Conservation (phyloP, 2,113 vertebrate species). For the Columba livia region DNA sequence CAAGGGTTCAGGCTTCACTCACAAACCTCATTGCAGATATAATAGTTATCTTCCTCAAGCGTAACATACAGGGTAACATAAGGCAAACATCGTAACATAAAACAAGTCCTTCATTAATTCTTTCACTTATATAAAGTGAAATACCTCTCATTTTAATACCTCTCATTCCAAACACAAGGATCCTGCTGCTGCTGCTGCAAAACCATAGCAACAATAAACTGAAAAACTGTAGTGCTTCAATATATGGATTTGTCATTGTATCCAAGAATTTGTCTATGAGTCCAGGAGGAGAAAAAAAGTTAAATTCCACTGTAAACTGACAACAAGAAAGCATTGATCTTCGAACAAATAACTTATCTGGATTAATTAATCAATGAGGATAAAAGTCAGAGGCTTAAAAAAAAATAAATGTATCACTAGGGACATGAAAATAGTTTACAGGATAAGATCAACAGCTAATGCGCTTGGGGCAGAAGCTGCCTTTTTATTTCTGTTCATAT, state of each 20-base stretch:
- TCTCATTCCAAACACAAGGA: background rate
- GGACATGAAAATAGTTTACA: background rate
- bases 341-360: background rate
- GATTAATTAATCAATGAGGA: constrained; percentile 24
- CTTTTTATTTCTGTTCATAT: constrained; percentile 15
- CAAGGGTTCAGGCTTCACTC: background rate
- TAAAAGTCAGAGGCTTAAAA: background rate
- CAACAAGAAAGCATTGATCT: background rate
- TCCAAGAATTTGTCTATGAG: background rate
- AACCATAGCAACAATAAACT: background rate
- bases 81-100: background rate
- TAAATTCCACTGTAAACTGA: background rate
- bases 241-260: constrained; percentile 18
- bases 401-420: background rate
- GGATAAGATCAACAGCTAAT: background rate
- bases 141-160: background rate
- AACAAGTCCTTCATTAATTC: background rate
- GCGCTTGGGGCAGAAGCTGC: background rate
- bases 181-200: background rate
- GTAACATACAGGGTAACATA: background rate
- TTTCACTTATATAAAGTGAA: background rate
- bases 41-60: background rate
- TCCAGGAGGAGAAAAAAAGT: background rate
- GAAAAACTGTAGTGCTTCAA: background rate
- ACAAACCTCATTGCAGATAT: background rate